Evolutionary conservation across 2,113 vertebrate species (phyloP).

Genomic region (Ictalurus punctatus): DNA sequence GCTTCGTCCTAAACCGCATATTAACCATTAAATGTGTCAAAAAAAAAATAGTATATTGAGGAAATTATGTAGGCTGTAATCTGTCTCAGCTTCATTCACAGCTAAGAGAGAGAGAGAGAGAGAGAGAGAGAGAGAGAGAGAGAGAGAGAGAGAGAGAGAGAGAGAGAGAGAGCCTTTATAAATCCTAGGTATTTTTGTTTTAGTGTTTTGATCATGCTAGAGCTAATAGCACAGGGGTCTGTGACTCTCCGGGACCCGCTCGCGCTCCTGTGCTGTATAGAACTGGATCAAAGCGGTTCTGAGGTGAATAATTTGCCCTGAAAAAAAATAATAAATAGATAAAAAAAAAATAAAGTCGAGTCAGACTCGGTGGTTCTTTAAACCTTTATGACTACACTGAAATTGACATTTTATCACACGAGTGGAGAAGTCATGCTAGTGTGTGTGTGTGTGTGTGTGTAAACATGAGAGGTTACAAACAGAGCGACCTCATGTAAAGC

Average conservation of each 20-base stretch:
- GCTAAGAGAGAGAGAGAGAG: not conserved
- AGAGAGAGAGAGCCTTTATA: too few relatives aligned
- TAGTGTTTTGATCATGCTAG: too few relatives aligned
- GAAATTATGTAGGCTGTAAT: not conserved
- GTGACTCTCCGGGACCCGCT: too few relatives aligned
- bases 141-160: too few relatives aligned
- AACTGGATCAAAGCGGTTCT: not conserved
- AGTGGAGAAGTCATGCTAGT: not conserved
- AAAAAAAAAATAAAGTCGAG: too few relatives aligned
- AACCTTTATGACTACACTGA: not conserved
- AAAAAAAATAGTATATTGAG: not conserved
- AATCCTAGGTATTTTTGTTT: too few relatives aligned
- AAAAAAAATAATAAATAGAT: not conserved
- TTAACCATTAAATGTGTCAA: not conserved
- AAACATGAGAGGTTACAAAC: not conserved
- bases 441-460: slow-evolving; percentile 6
- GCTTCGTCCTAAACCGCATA: not conserved
- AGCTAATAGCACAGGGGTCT: too few relatives aligned
- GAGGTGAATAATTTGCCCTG: not conserved
- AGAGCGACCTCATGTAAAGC: not conserved
- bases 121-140: too few relatives aligned
- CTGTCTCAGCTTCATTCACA: not conserved
- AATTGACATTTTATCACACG: not conserved
- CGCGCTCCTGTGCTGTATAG: not conserved
- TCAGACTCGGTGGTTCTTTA: not conserved